Percentiles rank a stretch among this genome's conserved stretches.
Evolutionary conservation across 2,888 invertebrate species (phyloP).

Genomic region (Pandemis cinnamomeana): DNA sequence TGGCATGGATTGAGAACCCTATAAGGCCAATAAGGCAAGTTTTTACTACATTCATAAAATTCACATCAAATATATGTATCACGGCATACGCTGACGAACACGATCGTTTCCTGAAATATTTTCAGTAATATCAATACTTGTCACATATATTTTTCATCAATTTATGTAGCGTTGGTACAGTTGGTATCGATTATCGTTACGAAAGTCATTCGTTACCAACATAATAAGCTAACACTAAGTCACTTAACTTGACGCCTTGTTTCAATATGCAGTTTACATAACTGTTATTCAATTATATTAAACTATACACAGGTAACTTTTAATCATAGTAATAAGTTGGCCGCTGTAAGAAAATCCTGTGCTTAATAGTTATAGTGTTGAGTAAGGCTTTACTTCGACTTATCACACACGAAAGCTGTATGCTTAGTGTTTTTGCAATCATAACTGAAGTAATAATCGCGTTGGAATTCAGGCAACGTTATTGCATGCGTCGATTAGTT

Average conservation of each 20-base stretch:
- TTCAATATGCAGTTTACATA: constrained; percentile 13
- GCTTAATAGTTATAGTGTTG: not conserved
- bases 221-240: constrained; percentile 7
- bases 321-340: not conserved
- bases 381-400: not conserved
- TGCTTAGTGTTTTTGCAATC: constrained; percentile 29
- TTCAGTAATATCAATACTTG: not conserved
- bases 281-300: constrained; percentile 20
- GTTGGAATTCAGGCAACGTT: constrained; percentile 71
- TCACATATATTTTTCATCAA: too few species aligned
- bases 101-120: not conserved
- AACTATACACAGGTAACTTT: not conserved
- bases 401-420: constrained; percentile 22
- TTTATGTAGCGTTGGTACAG: not conserved
- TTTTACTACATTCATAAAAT: not conserved
- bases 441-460: constrained; percentile 72
- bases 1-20: not conserved
- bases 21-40: not conserved
- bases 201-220: not conserved
- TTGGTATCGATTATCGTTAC: constrained; percentile 1
- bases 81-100: not conserved
- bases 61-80: not conserved
- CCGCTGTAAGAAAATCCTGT: not conserved
- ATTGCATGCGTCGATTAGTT: constrained; percentile 70
- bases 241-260: constrained; percentile 23